Base-by-base conservation (phyloP, 2,888 invertebrate genomes). In the Gari tellinella region DNA sequence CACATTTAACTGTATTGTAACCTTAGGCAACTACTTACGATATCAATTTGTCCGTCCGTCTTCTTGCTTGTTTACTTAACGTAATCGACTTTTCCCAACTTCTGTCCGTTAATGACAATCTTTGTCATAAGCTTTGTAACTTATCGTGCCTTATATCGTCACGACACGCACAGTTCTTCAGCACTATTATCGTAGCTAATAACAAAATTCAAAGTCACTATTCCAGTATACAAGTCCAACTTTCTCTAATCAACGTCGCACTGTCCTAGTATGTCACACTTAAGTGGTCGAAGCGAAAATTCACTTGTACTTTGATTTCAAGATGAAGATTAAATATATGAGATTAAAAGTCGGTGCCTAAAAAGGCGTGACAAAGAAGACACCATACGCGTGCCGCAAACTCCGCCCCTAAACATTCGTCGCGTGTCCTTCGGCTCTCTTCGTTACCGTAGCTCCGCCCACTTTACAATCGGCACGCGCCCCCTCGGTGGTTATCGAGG, bases 291-390 rank as follows among this genome's bases (percentile, higher is more conserved):
- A 31, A 31, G 31, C 31, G 31, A 49, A 49, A 40, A 37, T 60
- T 70, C 57, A 70, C 58, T 67, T 67, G 79, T 62, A 79, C 75
- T 69, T 79, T 79, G 79, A 72, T 75, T 75, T 60, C 41, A 79
- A 72, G 75, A 79, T 56, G 70, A 72, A 75, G 79, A 79, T 75
- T 72, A 72, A 74, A 75, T 70, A 62, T 67, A 67, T 60, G 51
- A 67, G 67, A 67, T 67, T 72, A 72, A 66, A 65, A 65, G 65
- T 52, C 69, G 65, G 65, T 75, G 66, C 69, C 75, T 75, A 75
- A 73, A 72, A 73, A 74, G 78, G 78, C 78, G 78, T 78, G 70
- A 78, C 73, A 78, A 67, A 72, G 78, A 74, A 61, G 67, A 78
- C 74, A 74, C 56, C 52, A 55, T 73, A 74, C 78, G 78, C 74